Evolutionary conservation across 2,113 vertebrate genomes (phyloP), one percentile per base, ranked within the genome.

Genomic region (Xyliphius kryptos): DNA sequence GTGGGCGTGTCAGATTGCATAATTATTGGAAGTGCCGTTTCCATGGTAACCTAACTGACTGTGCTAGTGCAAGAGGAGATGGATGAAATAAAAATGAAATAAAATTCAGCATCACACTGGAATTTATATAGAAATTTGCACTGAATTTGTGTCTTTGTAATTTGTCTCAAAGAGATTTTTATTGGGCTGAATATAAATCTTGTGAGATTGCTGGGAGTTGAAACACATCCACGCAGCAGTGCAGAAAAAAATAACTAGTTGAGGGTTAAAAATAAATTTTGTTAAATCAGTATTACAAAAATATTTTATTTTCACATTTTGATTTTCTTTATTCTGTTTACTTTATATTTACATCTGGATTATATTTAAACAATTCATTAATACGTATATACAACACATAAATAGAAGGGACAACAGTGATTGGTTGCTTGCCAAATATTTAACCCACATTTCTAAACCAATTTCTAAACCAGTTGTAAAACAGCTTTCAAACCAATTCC

Each of bases 1-100:
- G 52, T 54, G 26, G 52, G 52, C n/a, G 52, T 54, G 26, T 54
- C 52, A 54, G 52, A 54, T 37, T 54, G 52, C 52, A 54, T 54
- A 54, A 54, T 54, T 36, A 54, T 37, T 37, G 26, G 26, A 54
- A 54, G 26, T 37, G 52, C 4, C 4, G 52, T 54, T 37, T 54
- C 52, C 52, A 8, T 54, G 52, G 52, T 54, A 54, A 54, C 52
- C 2, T 37, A 16, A 54, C 22, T 36, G 21, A 32, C 6, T 5
- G 49, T 26, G 20, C 13, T 52, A n/a, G 50, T 52, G 21, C 50
- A 14, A 26, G 50, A 54, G 26, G 37, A 17, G 52, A 54, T 16
- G 26, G 52, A 10, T 16, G 3, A 16, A 16, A 36, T 11, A 32
- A 54, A 22, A 54, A 16, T 36, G 15, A 54, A 9, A 9, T n/a